Evolutionary conservation across 2,888 invertebrate species (phyloP).

Genomic region (Mesodorylaimus sp.): DNA sequence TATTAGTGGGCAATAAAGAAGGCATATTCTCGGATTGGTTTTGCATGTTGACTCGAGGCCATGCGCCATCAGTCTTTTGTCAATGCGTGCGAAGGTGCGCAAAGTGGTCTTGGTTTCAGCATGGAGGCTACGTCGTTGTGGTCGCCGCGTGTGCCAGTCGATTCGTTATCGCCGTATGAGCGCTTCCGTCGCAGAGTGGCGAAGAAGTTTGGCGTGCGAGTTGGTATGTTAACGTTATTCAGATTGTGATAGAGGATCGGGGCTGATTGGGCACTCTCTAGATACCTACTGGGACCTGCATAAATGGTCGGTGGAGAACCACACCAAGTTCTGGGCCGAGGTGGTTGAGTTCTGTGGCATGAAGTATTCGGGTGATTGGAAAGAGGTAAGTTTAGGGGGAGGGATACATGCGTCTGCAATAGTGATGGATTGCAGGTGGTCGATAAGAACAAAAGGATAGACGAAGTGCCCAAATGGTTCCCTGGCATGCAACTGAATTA

Average conservation of each 20-base stretch:
- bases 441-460: conserved; percentile 31
- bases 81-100: too few species aligned
- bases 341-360: conserved; percentile 34
- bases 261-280: background rate
- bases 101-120: too few species aligned
- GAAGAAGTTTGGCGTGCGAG: too few species aligned
- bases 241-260: too few species aligned
- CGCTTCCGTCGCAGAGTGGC: too few species aligned
- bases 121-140: too few species aligned
- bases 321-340: conserved; percentile 37
- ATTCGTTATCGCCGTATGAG: too few species aligned
- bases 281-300: conserved; percentile 34
- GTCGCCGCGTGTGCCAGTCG: too few species aligned
- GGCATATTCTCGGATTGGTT: background rate
- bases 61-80: background rate
- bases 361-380: conserved; percentile 29
- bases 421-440: conserved; percentile 27
- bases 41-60: too few species aligned
- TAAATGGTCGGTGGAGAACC: conserved; percentile 37
- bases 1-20: background rate
- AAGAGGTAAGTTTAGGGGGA: conserved; percentile 18
- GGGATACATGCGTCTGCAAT: background rate
- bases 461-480: conserved; percentile 40
- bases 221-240: too few species aligned
- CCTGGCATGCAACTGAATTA: conserved; percentile 37